Evolutionary conservation across 1,140 invertebrate genomes (phyloP), one percentile per base, ranked within the genome.

Genomic region (Anastatus disparis): DNA sequence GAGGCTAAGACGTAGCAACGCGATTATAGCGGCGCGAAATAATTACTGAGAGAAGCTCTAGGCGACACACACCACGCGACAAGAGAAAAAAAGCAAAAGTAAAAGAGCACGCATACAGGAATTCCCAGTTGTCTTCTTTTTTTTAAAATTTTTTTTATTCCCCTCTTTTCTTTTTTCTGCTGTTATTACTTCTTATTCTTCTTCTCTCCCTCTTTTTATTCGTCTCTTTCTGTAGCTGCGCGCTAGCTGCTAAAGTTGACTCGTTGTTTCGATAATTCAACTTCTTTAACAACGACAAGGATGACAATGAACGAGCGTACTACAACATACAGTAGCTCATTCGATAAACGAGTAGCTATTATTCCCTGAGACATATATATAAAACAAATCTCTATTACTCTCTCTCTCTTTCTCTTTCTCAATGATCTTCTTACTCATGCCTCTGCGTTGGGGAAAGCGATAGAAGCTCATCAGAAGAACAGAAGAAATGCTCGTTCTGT

Each of bases 221-320:
- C 40, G 20, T 46, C 38, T 46, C 22, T 3, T 38, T 9, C 59
- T 24, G 46, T 4, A 35, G 26, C 46, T 44, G n/a, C 12, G 27
- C 10, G 22, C 48, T 6, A n/a, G n/a, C n/a, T n/a, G n/a, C n/a
- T n/a, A n/a, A n/a, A n/a, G n/a, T n/a, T 3, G 42, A 44, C 6
- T 58, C 38, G 26, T 20, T 40, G 65, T 17, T 8, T 56, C 66
- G 66, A 59, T 61, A 69, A 69, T 56, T 61, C 56, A 56, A n/a
- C 42, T 61, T 59, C 44, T 52, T 69, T 61, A 61, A 61, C 64
- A 62, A 46, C 66, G 65, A 72, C 64, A 69, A 76, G 46, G 67
- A 46, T 63, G 65, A 72, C 64, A 69, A 76, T 55, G 67, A 72
- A 40, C 53, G 59, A 50, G 56, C 22, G 59, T 69, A 42, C 4